Evolutionary conservation across 2,797 vertebrate genomes (phyloP), one percentile per base, ranked within the genome.

Genomic region (Salmo trutta): DNA sequence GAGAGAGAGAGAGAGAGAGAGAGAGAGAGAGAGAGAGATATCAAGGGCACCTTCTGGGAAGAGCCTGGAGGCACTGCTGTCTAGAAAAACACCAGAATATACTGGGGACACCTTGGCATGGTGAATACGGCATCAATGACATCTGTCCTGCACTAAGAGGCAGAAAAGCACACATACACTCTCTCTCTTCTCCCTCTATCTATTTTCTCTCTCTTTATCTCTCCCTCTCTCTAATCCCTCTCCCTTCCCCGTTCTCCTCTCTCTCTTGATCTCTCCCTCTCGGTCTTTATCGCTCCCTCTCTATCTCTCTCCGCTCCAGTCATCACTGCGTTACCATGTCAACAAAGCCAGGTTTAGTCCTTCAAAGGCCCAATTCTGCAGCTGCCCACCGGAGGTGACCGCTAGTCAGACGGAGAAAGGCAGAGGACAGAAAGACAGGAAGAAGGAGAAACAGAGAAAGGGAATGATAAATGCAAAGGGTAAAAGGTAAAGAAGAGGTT

Each of bases 21-120:
- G 71, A 82, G 27, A 72, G 72, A 59, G 67, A 62, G 79, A 15
- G 77, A 66, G 3, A 77, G 77, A 71, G 72, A 79, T 76, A 87
- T 82, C 77, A 88, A 90, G 87, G 88, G 87, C 82, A 85, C 81
- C 79, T 90, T 88, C 80, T 85, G 56, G 79, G 78, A 79, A 83
- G 75, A 3, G 41, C 75, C 51, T 1, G 68, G 76, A 78, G 84
- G 85, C 78, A 73, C 36, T 64, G 78, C 74, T 6, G 15, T 78
- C 65, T 41, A 75, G 8, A 33, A 24, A n/a, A 78, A 47, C 41
- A 41, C 10, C 2, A 1, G 8, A 47, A 33, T 24, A 64, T 64
- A n/a, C 62, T 21, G 62, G 62, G 24, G n/a, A 64, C 62, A 47
- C 62, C 62, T 24, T 64, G 62, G 62, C 62, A 64, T 64, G 62